A percentile compares a stretch with the other conserved stretches of the same genome.
Conservation (phyloP, 1,140 invertebrate genomes). For the Melipona quadrifasciata region DNA sequence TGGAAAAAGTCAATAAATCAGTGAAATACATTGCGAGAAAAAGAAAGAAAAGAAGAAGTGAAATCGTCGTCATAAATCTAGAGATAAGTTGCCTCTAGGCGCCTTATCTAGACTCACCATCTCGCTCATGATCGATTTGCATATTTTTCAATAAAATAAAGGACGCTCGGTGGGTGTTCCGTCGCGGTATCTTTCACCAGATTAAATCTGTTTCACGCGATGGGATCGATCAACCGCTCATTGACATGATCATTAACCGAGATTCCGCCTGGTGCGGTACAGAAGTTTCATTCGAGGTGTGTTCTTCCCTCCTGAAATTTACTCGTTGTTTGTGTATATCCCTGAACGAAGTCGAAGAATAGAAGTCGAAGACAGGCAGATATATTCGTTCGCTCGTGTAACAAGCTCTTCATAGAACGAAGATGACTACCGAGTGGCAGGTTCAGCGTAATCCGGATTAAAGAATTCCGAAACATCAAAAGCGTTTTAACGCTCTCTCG, state of each 20-base stretch:
- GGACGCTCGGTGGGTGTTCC: conserved; percentile 52
- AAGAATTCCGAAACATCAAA: conserved; percentile 78
- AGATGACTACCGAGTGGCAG: conserved; percentile 71
- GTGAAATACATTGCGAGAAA: background rate
- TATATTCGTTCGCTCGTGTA: conserved; percentile 46
- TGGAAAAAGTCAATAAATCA: background rate
- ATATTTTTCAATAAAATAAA: conserved; percentile 35
- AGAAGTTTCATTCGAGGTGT: background rate
- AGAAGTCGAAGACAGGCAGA: conserved; percentile 7
- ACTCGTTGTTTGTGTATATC: too few species aligned
- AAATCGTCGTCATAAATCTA: background rate
- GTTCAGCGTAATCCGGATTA: conserved; percentile 79
- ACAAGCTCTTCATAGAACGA: conserved; percentile 29
- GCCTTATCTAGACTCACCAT: background rate
- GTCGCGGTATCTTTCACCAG: background rate
- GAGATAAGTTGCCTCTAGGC: background rate
- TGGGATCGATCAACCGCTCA: conserved; percentile 49
- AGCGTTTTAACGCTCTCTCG: conserved; percentile 74
- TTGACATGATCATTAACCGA: conserved; percentile 44
- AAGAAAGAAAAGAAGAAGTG: background rate
- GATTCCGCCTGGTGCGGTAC: conserved; percentile 1
- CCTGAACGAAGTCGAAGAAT: background rate
- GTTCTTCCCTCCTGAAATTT: background rate
- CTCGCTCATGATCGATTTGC: conserved; percentile 21
- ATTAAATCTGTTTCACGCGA: conserved; percentile 61